These are phyloP conservation scores for Leptonema lineaticorne DNA, from an alignment of 1,140 invertebrate species.

Conservation along the genomic window DNA sequence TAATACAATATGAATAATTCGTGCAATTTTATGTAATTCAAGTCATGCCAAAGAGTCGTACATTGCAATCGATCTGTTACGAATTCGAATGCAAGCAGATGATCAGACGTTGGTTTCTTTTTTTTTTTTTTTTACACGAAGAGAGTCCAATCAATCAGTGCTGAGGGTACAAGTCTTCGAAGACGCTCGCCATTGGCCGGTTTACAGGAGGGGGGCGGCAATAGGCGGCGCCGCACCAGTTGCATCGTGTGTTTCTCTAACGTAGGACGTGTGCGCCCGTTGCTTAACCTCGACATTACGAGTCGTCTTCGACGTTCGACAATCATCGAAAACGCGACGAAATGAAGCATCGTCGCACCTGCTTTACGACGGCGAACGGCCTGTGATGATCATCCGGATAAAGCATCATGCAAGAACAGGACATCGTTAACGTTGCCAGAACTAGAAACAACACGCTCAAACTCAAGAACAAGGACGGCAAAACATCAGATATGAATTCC, in stretches of 20 bases:
- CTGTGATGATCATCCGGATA: too few relatives aligned
- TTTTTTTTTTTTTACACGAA: too few relatives aligned
- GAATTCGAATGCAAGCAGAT: neutral
- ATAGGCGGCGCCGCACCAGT: constrained; percentile 49
- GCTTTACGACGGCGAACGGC: neutral
- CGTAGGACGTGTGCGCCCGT: constrained; percentile 45
- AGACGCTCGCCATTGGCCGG: constrained; percentile 32
- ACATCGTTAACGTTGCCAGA: constrained; percentile 49
- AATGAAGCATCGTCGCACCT: neutral
- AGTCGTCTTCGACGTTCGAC: constrained; percentile 44
- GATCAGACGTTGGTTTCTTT: too few relatives aligned
- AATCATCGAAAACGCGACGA: neutral
- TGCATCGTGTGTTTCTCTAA: constrained; percentile 53
- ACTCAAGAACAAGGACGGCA: constrained; percentile 55
- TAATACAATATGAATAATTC: too few relatives aligned
- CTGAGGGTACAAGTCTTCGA: too few relatives aligned
- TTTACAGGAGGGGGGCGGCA: constrained; percentile 45
- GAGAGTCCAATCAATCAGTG: constrained; percentile 10
- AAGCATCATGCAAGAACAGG: constrained; percentile 46
- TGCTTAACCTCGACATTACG: too few relatives aligned
- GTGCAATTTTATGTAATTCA: too few relatives aligned
- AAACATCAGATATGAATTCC: constrained; percentile 50
- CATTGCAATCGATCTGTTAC: neutral
- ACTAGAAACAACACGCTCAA: constrained; percentile 53
- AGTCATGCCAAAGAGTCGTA: neutral